Base-by-base conservation (phyloP, 1,140 invertebrate genomes). In the Pseudomyrmex pallidus region DNA sequence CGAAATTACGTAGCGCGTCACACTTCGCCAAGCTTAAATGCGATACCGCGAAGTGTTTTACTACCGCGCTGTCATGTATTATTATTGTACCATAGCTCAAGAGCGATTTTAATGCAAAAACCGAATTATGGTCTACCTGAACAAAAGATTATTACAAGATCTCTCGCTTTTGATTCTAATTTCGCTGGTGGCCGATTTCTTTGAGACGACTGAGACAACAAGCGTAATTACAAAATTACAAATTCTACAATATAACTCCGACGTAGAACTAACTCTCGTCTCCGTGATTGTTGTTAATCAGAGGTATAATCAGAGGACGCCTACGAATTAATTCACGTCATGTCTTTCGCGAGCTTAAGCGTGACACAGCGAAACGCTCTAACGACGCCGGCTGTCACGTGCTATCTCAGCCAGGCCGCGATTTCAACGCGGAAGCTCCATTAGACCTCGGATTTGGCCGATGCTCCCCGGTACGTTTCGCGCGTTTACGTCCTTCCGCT, bases 11-110 rank as follows among this genome's bases (percentile, higher is more conserved):
- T 76, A 63, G 72, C 72, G 20, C 48, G n/a, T 35, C 48, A 25
- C 78, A 72, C 68, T 59, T 82, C 72, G 63, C 44, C 72, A 74
- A 57, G 61, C 44, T 83, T 67, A 78, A 83, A 59, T 74, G 72
- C 72, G 82, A 64, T 74, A 62, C 70, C 78, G 59, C 70, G 59
- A 74, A 82, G 63, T 82, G 59, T 82, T 82, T 83, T 74, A 77
- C 62, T 64, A 77, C 72, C 59, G 17, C 12, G 48, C 70, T 82
- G 68, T 73, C 80, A 76, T 72, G 70, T 76, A 35, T 72, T 74
- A 62, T 63, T 35, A 62, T 63, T 35, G 48, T 72, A 35, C 35
- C 5, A 35, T 48, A 64, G 48, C 80, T 63, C 72, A 72, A 44
- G 22, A 64, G 7, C 59, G 59, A 82, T 76, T 82, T 82, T 74